Evolutionary conservation across 2,113 vertebrate genomes (phyloP).

Genomic region (Gorsachius goisagi): DNA sequence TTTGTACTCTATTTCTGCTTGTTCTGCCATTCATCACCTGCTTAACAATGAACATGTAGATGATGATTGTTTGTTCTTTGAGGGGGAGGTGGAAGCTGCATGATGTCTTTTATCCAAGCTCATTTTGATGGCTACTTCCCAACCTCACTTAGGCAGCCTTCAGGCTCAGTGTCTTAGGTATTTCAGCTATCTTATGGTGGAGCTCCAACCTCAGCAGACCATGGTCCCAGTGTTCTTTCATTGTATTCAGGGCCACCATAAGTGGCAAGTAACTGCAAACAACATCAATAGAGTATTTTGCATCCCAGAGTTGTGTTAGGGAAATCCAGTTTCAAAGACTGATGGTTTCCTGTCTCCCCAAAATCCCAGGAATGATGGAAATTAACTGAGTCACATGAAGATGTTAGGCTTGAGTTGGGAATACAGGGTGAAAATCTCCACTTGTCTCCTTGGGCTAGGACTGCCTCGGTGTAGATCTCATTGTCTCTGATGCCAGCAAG

Average conservation of each 20-base stretch:
- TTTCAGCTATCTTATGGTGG: background rate
- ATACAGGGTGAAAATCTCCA: background rate
- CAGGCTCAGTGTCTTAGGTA: background rate
- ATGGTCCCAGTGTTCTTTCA: background rate
- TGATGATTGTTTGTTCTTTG: background rate
- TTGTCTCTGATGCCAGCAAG: background rate
- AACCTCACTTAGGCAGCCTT: background rate
- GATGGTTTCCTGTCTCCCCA: background rate
- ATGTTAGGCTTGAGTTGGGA: background rate
- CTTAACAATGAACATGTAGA: background rate
- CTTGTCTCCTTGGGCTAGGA: fast-evolving
- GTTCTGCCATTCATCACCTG: background rate
- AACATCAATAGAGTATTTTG: background rate
- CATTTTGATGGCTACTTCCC: background rate
- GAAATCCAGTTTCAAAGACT: background rate
- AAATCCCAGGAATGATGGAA: background rate
- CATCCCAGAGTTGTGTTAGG: background rate
- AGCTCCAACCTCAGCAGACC: background rate
- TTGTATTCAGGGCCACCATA: background rate
- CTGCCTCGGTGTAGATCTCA: background rate
- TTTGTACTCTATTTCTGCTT: background rate
- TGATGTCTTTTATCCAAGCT: background rate
- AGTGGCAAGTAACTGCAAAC: background rate
- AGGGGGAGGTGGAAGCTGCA: background rate
- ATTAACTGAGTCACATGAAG: background rate